Evolutionary conservation across 2,888 invertebrate genomes (phyloP).

Genomic region (Caenorhabditis sp.): DNA sequence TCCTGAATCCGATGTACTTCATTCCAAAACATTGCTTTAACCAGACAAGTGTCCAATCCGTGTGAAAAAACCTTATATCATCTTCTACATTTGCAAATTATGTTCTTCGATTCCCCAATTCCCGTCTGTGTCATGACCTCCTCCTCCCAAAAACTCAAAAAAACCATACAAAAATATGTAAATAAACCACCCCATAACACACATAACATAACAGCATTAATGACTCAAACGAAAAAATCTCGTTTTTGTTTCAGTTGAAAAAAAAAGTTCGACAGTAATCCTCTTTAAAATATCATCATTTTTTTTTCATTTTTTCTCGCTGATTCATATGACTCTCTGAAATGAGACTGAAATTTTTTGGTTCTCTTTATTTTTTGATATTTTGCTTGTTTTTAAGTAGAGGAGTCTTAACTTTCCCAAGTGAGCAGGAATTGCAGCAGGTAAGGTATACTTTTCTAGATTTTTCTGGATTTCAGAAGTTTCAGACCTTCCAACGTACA

Average conservation of each 20-base stretch:
- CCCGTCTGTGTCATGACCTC: neutral
- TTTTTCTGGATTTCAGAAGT: neutral
- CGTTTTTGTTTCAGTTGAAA: neutral
- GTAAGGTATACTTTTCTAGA: neutral
- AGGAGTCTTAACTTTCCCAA: neutral
- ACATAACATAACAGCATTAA: neutral
- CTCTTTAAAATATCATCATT: neutral
- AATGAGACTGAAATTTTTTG: neutral
- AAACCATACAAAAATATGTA: neutral
- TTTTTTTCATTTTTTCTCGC: neutral
- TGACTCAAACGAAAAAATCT: neutral
- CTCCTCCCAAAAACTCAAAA: neutral
- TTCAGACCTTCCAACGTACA: conserved; percentile 32
- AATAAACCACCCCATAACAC: neutral
- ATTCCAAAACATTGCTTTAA: no score
- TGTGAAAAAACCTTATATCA: no score
- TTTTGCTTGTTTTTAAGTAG: neutral
- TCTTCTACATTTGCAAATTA: no score
- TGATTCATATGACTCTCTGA: neutral
- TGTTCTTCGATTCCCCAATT: neutral
- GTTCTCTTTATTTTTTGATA: neutral
- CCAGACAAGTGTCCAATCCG: no score
- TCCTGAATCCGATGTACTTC: no score
- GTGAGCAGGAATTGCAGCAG: conserved; percentile 24
- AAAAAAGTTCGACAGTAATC: conserved; percentile 1